phyloP scores from a whole-genome alignment of 2,888 invertebrate species.

The Papilio demoleus region DNA sequence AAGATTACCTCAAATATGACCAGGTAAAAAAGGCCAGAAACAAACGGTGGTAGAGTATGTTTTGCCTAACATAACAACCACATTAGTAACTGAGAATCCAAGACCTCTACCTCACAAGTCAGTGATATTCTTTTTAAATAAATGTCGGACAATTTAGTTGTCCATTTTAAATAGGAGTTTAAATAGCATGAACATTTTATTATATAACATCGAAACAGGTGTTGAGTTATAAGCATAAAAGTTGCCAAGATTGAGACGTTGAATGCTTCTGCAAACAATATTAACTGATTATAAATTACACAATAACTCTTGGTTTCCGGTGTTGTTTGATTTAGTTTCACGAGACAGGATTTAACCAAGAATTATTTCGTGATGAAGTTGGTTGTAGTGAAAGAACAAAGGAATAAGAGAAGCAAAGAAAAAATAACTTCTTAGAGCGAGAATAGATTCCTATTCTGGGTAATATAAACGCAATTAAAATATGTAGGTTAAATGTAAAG shows the following conservation, averaged over 20 bases:
- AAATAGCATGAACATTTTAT: constrained; percentile 44
- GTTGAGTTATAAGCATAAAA: background rate
- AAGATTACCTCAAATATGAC: background rate
- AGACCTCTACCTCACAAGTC: too few species aligned
- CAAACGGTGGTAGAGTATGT: background rate
- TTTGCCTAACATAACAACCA: background rate
- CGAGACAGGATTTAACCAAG: background rate
- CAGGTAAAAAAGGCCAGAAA: background rate
- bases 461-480: constrained; percentile 23
- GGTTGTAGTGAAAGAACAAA: background rate
- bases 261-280: background rate
- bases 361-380: background rate
- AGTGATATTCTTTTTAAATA: too few species aligned
- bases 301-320: background rate
- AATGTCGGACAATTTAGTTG: too few species aligned
- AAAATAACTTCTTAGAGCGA: background rate
- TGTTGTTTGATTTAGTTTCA: background rate
- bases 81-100: too few species aligned
- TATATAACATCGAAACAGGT: constrained; percentile 36
- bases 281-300: background rate
- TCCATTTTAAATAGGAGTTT: background rate
- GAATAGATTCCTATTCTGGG: constrained; percentile 16
- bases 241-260: constrained; percentile 15
- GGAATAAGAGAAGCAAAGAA: background rate
- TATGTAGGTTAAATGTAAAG: constrained; percentile 23